phyloP scores from a whole-genome alignment of 2,113 vertebrate species.

The Bothrops jararaca region DNA sequence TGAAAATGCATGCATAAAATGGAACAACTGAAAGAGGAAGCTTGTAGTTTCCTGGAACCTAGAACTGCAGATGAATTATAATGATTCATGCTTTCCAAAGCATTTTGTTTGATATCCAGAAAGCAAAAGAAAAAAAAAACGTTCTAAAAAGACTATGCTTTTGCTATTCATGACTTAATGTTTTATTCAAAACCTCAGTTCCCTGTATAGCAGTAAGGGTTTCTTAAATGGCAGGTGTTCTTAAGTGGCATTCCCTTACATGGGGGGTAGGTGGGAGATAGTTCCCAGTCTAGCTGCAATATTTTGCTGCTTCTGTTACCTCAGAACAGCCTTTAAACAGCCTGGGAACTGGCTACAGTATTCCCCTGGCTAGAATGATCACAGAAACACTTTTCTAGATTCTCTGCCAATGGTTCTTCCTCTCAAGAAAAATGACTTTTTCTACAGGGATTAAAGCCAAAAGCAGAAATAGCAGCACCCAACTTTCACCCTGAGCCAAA shows the following conservation, averaged over 20 bases:
- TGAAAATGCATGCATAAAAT: not conserved
- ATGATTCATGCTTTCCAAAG: not conserved
- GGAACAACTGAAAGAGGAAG: not conserved
- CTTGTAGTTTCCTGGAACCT: not conserved
- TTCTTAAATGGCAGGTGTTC: not conserved
- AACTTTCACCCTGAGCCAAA: not conserved
- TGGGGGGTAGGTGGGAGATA: not conserved
- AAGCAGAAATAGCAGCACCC: not conserved
- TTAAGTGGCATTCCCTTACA: not conserved
- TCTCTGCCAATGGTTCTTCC: not conserved
- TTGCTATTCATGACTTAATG: not conserved
- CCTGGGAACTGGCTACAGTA: not conserved
- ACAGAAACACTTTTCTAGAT: not conserved
- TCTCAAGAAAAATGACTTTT: not conserved
- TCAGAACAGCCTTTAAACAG: not conserved
- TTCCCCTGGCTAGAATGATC: not conserved
- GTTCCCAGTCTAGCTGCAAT: not conserved
- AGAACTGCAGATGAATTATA: not conserved
- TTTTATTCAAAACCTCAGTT: not conserved
- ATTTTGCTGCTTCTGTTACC: not conserved
- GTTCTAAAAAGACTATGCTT: not conserved
- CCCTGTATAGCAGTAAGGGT: not conserved
- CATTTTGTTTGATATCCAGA: not conserved
- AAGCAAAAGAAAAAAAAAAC: not conserved
- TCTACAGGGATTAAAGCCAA: not conserved